Evolutionary conservation across 1,140 invertebrate species (phyloP).

Genomic region (Dendrolimus kikuchii): DNA sequence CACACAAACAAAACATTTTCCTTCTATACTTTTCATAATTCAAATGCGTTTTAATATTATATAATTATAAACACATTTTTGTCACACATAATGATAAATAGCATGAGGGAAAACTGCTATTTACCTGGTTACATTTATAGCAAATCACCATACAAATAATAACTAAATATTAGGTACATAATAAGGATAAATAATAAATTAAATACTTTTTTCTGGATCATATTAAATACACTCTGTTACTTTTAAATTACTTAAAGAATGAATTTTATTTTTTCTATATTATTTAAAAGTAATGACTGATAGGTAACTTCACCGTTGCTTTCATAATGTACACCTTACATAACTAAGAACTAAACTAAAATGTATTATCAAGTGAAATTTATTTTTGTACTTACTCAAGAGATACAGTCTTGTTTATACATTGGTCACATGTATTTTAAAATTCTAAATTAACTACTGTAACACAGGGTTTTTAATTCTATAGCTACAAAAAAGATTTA

Average conservation of each 20-base stretch:
- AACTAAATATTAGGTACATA: slow-evolving; percentile 3
- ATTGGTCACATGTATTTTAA: slow-evolving; percentile 44
- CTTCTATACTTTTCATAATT: slow-evolving; percentile 5
- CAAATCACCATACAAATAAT: slow-evolving; percentile 2
- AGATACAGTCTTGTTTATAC: slow-evolving; percentile 58
- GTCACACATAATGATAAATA: background rate
- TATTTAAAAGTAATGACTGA: slow-evolving; percentile 22
- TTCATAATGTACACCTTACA: slow-evolving; percentile 18
- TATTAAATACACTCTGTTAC: slow-evolving; percentile 42
- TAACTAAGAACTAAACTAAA: slow-evolving; percentile 15
- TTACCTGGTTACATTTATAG: background rate
- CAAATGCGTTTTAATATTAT: slow-evolving; percentile 4
- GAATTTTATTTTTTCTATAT: slow-evolving; percentile 16
- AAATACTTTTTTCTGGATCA: slow-evolving; percentile 27
- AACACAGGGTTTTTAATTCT: slow-evolving; percentile 14
- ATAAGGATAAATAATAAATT: slow-evolving; percentile 45
- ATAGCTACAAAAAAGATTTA: background rate
- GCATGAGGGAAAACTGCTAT: no score
- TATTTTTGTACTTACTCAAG: slow-evolving; percentile 57
- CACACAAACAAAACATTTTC: slow-evolving; percentile 26
- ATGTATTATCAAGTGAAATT: slow-evolving; percentile 17
- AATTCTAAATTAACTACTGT: slow-evolving; percentile 16
- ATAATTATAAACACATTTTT: background rate
- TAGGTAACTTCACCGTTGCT: slow-evolving; percentile 61
- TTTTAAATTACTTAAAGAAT: slow-evolving; percentile 22